These are phyloP conservation scores for Pollimyrus isidori DNA, from an alignment of 2,113 vertebrate species.

Conservation along the genomic window DNA sequence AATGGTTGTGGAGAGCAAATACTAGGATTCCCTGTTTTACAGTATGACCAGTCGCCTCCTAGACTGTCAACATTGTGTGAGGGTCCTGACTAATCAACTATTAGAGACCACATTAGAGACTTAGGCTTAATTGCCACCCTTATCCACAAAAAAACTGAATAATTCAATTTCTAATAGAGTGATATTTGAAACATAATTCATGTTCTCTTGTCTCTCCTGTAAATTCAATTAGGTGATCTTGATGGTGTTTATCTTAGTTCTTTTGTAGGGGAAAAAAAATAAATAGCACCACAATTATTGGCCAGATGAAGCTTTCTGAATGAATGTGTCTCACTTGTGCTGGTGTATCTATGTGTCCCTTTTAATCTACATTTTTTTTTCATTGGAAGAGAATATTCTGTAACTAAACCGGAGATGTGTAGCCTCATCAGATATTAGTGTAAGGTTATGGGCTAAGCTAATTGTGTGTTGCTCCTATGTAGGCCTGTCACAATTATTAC, in stretches of 20 bases:
- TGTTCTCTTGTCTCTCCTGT: background rate
- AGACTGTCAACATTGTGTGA: background rate
- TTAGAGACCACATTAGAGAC: background rate
- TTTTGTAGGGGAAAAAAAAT: background rate
- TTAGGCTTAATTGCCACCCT: background rate
- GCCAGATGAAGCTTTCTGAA: background rate
- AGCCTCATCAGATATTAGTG: background rate
- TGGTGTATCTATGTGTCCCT: background rate
- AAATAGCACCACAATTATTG: background rate
- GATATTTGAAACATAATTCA: background rate
- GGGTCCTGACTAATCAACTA: background rate
- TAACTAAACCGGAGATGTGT: background rate
- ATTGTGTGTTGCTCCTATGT: background rate
- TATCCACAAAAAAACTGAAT: background rate
- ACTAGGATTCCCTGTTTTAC: background rate
- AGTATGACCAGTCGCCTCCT: background rate
- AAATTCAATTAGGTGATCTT: background rate
- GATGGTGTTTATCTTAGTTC: background rate
- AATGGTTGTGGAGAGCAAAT: background rate
- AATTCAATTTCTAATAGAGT: background rate
- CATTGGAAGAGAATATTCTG: background rate
- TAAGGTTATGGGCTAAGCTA: background rate
- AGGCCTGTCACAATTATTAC: too few relatives aligned
- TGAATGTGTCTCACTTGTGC: background rate
- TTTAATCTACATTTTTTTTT: background rate